Evolutionary conservation across 92 coral and sea anemone species (phyloP), one percentile per base, ranked within the genome.

Genomic region (Montipora capitata): DNA sequence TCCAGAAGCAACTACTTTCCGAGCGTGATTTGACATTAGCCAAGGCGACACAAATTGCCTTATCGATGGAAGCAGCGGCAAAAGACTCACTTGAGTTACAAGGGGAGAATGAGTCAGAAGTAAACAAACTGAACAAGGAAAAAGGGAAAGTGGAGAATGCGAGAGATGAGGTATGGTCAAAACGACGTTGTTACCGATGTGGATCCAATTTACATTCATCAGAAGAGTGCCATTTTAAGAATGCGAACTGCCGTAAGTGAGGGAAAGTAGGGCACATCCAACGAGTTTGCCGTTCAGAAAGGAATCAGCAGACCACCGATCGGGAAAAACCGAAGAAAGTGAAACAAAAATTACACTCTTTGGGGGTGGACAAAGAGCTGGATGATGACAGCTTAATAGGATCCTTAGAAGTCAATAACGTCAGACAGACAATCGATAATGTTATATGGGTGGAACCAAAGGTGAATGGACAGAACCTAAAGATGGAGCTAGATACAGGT

Each of bases 211-310:
- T 56, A 10, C 93, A 90, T 48, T 27, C 64, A 1, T 80, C 82
- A 42, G 39, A 51, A 2, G 14, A 20, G 42, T 92, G 90, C 40
- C 52, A 83, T 52, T 88, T 82, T 40, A 77, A 51, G 86, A 88
- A 88, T 4, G 86, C 74, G 64, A 66, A 49, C 41, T 88, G 90
- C 78, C 86, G 49, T 41, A 42, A 82, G 39, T 88, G 94, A 39
- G 74, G 85, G 57, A 92, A 88, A 58, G 40, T 40, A 27, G 85
- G 92, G 3, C 52, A 18, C 20, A 18, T 18, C 20, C 20, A 40
- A 39, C 27, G 89, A 75, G 92, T 75, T 56, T 76, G 84, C 79
- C 84, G 73, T 40, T 75, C 88, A 7, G 73, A 62, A 74, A 70
- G 48, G 6, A 39, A 44, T 39, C 69, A 70, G 16, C 69, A n/a